phyloP scores from a whole-genome alignment of 1,140 invertebrate species.

The Oncopodura yosiiana region DNA sequence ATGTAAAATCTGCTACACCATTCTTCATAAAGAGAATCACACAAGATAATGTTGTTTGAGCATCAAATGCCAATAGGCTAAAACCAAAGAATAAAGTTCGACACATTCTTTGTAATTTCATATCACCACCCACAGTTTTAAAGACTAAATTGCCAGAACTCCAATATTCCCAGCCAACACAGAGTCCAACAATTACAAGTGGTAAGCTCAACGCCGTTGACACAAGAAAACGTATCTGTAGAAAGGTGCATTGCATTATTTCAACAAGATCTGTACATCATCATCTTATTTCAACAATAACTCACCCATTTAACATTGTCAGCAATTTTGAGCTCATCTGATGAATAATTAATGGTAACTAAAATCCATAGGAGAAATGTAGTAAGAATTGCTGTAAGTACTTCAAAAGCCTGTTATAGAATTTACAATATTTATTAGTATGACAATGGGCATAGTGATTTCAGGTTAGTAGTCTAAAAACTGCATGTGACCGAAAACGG shows the following conservation, averaged over 20 bases:
- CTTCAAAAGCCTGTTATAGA: no score
- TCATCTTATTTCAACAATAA: not conserved
- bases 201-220: slow-evolving; percentile 19
- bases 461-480: no score
- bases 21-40: slow-evolving; percentile 23
- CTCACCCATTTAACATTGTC: slow-evolving; percentile 23
- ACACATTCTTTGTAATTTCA: slow-evolving; percentile 27
- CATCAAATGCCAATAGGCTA: slow-evolving; percentile 29
- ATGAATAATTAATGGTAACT: slow-evolving; percentile 24
- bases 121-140: slow-evolving; percentile 33
- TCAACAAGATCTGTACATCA: no score
- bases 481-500: no score
- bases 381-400: no score
- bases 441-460: no score
- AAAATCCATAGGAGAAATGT: slow-evolving; percentile 23
- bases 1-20: slow-evolving; percentile 10
- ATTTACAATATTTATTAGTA: no score
- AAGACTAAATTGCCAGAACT: slow-evolving; percentile 27
- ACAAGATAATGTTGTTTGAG: slow-evolving; percentile 21
- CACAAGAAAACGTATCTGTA: slow-evolving; percentile 21
- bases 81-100: slow-evolving; percentile 21
- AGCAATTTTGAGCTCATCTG: not conserved
- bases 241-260: no score
- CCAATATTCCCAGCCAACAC: slow-evolving; percentile 24
- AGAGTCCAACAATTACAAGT: slow-evolving; percentile 2